phyloP scores from a whole-genome alignment of 2,888 invertebrate genomes.

The Erpobdella octoculata region DNA sequence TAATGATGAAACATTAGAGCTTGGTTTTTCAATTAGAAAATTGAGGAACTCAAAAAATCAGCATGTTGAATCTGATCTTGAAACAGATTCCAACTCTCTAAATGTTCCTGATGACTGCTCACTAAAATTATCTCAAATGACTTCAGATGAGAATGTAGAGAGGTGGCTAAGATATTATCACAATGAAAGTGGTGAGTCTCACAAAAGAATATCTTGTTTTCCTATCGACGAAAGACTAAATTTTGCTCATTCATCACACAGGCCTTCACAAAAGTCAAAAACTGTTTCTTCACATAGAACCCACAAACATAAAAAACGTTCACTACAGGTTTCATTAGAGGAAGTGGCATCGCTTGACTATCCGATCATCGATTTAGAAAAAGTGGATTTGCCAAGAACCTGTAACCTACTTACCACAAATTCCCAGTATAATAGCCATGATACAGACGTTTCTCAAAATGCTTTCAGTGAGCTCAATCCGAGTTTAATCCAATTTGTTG shows the following conservation, averaged over 20 bases:
- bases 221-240: too few species aligned
- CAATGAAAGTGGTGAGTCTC: not conserved
- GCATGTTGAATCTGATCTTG: too few species aligned
- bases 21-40: too few species aligned
- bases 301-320: not conserved
- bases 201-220: too few species aligned
- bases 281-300: not conserved
- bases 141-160: constrained; percentile 23
- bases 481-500: constrained; percentile 21
- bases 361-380: constrained; percentile 6
- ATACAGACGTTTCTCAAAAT: not conserved
- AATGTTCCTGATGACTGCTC: not conserved
- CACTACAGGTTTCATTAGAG: not conserved
- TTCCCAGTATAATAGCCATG: not conserved
- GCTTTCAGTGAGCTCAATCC: constrained; percentile 12
- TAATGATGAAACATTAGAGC: too few species aligned
- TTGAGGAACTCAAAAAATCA: too few species aligned
- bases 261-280: too few species aligned
- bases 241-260: too few species aligned
- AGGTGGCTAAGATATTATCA: constrained; percentile 24
- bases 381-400: constrained; percentile 1
- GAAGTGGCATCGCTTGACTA: not conserved
- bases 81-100: too few species aligned
- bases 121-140: not conserved
- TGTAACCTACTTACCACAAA: not conserved